phyloP scores from a whole-genome alignment of 2,113 vertebrate genomes.

The Archilochus colubris region DNA sequence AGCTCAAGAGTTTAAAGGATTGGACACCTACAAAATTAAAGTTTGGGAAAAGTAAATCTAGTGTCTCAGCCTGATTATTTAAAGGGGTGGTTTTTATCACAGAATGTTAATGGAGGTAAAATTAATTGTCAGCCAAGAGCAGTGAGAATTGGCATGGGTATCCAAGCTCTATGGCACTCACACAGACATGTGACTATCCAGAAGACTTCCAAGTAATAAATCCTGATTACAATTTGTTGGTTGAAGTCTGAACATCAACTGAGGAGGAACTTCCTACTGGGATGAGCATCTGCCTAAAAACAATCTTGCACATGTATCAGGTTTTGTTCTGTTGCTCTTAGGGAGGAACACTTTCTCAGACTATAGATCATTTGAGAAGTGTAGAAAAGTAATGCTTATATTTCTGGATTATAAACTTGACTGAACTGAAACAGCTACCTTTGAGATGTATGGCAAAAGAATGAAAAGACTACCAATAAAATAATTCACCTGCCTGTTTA shows the following conservation, averaged over 20 bases:
- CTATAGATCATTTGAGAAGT: not conserved
- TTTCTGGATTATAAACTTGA: not conserved
- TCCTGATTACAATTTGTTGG: not conserved
- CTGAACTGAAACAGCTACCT: not conserved
- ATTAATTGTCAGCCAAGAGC: not conserved
- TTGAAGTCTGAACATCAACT: not conserved
- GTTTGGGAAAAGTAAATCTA: not conserved
- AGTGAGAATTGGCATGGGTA: not conserved
- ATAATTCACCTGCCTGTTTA: not conserved
- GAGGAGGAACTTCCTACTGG: not conserved
- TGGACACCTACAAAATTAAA: not conserved
- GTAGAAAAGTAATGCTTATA: not conserved
- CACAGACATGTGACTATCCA: not conserved
- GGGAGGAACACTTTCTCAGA: not conserved
- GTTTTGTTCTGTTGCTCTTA: not conserved
- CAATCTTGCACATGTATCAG: not conserved
- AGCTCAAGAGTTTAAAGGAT: not conserved
- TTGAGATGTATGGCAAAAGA: not conserved
- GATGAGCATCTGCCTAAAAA: not conserved
- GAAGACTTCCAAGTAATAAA: not conserved
- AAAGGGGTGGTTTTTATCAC: not conserved
- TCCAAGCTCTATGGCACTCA: not conserved
- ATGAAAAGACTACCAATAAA: not conserved
- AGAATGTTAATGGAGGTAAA: not conserved
- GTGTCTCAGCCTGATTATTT: not conserved